Evolutionary conservation across 2,888 invertebrate genomes (phyloP).

Genomic region (Agrypnus murinus): DNA sequence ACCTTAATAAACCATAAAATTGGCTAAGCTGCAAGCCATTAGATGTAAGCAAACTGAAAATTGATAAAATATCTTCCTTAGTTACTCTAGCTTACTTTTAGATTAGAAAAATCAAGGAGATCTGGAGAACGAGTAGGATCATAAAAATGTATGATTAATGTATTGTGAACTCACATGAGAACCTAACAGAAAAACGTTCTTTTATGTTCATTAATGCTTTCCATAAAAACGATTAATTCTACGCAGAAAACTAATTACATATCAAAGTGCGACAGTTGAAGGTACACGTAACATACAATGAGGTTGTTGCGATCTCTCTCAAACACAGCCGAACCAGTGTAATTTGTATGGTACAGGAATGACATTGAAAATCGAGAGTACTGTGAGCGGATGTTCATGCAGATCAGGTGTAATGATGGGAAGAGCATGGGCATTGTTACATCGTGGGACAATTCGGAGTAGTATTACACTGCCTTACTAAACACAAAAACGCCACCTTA

Average conservation of each 20-base stretch:
- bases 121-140: too few relatives aligned
- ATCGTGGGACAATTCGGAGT: slow-evolving; percentile 68
- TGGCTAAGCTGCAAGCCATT: too few relatives aligned
- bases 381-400: slow-evolving; percentile 71
- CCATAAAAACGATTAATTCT: slow-evolving; percentile 31
- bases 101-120: too few relatives aligned
- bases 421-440: slow-evolving; percentile 68
- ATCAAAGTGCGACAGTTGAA: not conserved
- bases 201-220: too few relatives aligned
- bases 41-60: too few relatives aligned
- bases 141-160: too few relatives aligned
- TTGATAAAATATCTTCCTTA: too few relatives aligned
- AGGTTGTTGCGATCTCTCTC: slow-evolving; percentile 26
- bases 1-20: too few relatives aligned
- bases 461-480: slow-evolving; percentile 71
- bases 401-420: slow-evolving; percentile 72
- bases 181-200: too few relatives aligned
- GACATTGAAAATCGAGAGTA: slow-evolving; percentile 72
- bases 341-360: slow-evolving; percentile 63
- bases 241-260: slow-evolving; percentile 33
- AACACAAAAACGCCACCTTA: slow-evolving; percentile 69
- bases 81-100: too few relatives aligned
- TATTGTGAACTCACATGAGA: too few relatives aligned
- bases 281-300: slow-evolving; percentile 13
- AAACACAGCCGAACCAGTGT: slow-evolving; percentile 54